Evolutionary conservation across 2,797 vertebrate genomes (phyloP), one percentile per base, ranked within the genome.

Genomic region (Scomberomorus guttatus): DNA sequence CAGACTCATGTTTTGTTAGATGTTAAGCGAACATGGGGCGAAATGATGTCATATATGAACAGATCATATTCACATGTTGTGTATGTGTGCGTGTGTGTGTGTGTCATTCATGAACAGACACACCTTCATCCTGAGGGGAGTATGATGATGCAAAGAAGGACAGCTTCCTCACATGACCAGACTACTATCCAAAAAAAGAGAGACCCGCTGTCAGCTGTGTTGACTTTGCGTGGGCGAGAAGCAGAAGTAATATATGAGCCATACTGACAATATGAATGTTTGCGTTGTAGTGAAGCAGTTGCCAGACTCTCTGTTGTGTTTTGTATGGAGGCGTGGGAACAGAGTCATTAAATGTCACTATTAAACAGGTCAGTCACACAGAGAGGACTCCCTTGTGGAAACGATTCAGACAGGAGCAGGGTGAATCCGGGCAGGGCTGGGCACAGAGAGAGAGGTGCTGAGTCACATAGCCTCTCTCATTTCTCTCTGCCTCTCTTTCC

Each of bases 271-370:
- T 76, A 72, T 69, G 15, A 57, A 69, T 91, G 74, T 90, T 89
- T 89, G 86, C 72, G 32, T 58, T 77, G 77, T 52, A 76, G 55
- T 24, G 59, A 27, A 50, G 77, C 50, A 52, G 75, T 65, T 11
- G 27, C 39, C 27, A 25, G 59, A 61, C 58, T 74, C 74, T 75
- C 58, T 51, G 68, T 22, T 4, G 51, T 72, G 79, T 60, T 63
- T 90, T 88, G 87, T 83, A 46, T 22, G 32, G 11, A 73, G 62
- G 83, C 83, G 72, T 92, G 89, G 85, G 89, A 92, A 91, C 84
- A n/a, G 59, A 69, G 61, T 81, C 59, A 72, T 87, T 90, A 76
- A 74, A 89, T 83, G 74, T 91, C 76, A 56, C 22, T 55, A 72
- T 87, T 68, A 87, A 90, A 78, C 76, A 42, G 86, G 82, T 82